A percentile compares a stretch with the other conserved stretches of the same genome.
Evolutionary conservation across 2,888 invertebrate species (phyloP).

Genomic region (Erebia epiphron): DNA sequence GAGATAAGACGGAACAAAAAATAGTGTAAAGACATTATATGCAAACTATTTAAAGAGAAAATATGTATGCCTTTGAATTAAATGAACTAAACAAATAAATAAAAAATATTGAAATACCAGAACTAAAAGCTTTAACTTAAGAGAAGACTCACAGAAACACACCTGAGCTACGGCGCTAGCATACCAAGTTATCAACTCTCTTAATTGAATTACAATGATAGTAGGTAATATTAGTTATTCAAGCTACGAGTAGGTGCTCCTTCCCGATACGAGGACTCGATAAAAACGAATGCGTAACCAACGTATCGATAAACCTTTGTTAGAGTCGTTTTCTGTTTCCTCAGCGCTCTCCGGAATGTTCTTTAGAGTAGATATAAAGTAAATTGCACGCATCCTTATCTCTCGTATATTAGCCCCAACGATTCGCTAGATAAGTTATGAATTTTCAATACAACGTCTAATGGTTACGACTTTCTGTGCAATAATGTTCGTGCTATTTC

Average conservation of each 20-base stretch:
- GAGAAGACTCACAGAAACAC: background rate
- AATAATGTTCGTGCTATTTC: conserved; percentile 7
- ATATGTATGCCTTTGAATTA: too few relatives aligned
- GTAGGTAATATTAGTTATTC: background rate
- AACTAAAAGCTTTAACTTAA: background rate
- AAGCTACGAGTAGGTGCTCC: background rate
- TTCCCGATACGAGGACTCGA: background rate
- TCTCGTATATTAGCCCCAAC: conserved; percentile 34
- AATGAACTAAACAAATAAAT: too few relatives aligned
- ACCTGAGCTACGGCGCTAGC: background rate
- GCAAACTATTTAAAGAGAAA: background rate
- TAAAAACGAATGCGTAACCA: conserved; percentile 41
- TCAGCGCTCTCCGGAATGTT: conserved; percentile 43
- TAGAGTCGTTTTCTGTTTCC: conserved; percentile 51
- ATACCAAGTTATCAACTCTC: conserved; percentile 5
- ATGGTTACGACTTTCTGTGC: conserved; percentile 18
- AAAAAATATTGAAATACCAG: too few relatives aligned
- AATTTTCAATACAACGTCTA: conserved; percentile 30
- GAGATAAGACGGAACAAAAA: conserved; percentile 2
- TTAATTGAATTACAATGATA: conserved; percentile 10
- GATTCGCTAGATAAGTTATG: conserved; percentile 26
- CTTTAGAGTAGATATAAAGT: conserved; percentile 52
- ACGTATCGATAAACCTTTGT: conserved; percentile 62
- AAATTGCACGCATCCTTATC: conserved; percentile 68
- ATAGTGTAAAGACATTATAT: background rate